Base-by-base conservation (phyloP, 2,888 invertebrate species). In the Gymnocheta viridis region DNA sequence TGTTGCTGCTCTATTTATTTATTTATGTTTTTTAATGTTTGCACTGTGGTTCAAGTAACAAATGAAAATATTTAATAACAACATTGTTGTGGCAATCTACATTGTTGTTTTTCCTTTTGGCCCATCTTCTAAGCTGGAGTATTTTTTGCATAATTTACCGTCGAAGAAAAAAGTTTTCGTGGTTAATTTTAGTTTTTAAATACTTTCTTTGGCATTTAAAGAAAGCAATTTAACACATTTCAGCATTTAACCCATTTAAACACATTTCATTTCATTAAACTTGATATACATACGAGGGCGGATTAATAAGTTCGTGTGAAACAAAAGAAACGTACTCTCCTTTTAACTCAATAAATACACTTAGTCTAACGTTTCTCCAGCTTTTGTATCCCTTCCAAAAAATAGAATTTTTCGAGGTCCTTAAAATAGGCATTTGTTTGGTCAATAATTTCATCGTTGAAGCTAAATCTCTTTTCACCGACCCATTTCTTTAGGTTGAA, bases 41-140 rank as follows among this genome's bases (percentile, higher is more conserved):
- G 47, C 49, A 58, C 64, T 72, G 35, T 66, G 54, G 76, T n/a
- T n/a, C 47, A 47, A 74, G 51, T 12, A 67, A 69, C 60, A 76
- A n/a, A 82, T 54, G 54, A n/a, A 82, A 82, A 78, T 80, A 83
- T 83, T 83, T 83, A 79, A 83, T 80, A 80, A 83, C 56, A 79
- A 58, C 74, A 83, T 76, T 70, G 41, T 80, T 80, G 79, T 70
- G 82, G 78, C 38, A 69, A 72, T 78, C 69, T 41, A 41, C 78
- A 73, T 51, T 54, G 35, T 10, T 56, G 32, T 60, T n/a, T 51
- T 69, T 19, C 9, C 27, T 2, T 14, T 6, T 19, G 29, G 0
- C n/a, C n/a, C 24, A 9, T 66, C 27, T 67, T 81, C 69, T 56
- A n/a, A 41, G 27, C 32, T 17, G 9, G 14, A 51, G 51, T 38